Evolutionary conservation across 2,888 invertebrate species (phyloP).

Genomic region (Parthenolecanium corni): DNA sequence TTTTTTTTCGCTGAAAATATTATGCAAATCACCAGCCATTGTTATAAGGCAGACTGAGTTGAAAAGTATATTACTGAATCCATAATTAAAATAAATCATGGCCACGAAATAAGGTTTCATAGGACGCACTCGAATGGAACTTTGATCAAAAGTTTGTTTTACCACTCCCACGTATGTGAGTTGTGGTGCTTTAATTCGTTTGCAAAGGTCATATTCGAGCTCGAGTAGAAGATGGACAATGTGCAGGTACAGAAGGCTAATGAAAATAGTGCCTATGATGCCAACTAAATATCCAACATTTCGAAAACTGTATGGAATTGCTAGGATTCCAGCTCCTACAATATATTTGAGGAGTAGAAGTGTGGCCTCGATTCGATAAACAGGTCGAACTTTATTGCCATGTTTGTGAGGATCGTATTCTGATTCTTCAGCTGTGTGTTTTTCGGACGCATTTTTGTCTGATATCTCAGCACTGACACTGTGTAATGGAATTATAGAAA

Average conservation of each 20-base stretch:
- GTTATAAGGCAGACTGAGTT: constrained; percentile 1
- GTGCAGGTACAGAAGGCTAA: constrained; percentile 2
- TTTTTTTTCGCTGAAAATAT: background rate
- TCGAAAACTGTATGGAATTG: constrained; percentile 2
- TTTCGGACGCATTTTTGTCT: no score
- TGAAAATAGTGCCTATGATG: background rate
- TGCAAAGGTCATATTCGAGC: constrained; percentile 12
- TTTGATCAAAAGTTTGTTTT: background rate
- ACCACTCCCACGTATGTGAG: constrained; percentile 9
- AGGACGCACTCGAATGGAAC: background rate
- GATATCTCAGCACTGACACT: no score
- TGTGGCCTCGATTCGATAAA: background rate
- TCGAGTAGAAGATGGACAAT: background rate
- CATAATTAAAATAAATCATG: constrained; percentile 8
- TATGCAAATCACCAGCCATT: background rate
- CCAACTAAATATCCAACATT: constrained; percentile 5
- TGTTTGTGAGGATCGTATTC: constrained; percentile 14
- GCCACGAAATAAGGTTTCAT: background rate
- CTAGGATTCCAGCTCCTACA: constrained; percentile 7
- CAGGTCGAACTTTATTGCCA: background rate
- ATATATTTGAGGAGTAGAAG: constrained; percentile 5
- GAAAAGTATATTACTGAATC: background rate
- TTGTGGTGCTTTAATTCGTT: background rate
- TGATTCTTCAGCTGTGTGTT: no score
- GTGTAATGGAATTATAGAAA: no score